Percentiles rank a stretch among this genome's conserved stretches.
These are phyloP conservation scores for Gymnorhina tibicen DNA, from an alignment of 2,113 vertebrate species.

Conservation along the genomic window DNA sequence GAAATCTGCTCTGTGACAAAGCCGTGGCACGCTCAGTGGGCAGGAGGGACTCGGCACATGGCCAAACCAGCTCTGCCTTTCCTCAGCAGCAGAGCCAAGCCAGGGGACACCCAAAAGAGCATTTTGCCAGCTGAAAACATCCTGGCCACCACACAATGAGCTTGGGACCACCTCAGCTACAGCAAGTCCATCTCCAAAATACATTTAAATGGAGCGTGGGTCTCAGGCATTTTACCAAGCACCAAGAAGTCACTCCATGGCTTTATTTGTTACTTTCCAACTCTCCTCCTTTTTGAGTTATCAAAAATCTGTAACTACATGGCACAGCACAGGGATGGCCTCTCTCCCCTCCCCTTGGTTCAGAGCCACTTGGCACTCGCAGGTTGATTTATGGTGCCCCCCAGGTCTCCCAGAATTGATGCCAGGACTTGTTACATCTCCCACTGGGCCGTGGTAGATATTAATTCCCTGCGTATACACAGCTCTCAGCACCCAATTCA, in stretches of 20 bases:
- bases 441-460: neutral
- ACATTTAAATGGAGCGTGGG: neutral
- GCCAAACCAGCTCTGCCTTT: neutral
- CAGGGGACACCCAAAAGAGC: neutral
- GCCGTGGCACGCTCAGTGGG: accelerated
- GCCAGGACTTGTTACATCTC: neutral
- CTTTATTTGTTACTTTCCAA: neutral
- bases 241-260: neutral
- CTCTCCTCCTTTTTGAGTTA: neutral
- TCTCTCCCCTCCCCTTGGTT: neutral
- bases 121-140: neutral
- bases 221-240: neutral
- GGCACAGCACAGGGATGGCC: neutral
- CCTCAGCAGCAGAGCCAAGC: neutral
- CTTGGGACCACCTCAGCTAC: neutral
- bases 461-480: neutral
- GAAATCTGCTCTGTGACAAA: neutral
- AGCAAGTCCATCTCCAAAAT: neutral
- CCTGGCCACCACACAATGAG: neutral
- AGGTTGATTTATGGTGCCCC: neutral
- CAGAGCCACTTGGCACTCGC: neutral
- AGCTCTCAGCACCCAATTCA: neutral
- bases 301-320: neutral
- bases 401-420: neutral
- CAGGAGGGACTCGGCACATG: accelerated